Percentiles rank a stretch among this genome's conserved stretches.
These are phyloP conservation scores for Centropyge bicolor DNA, from an alignment of 2,797 vertebrate genomes.

Conservation along the genomic window DNA sequence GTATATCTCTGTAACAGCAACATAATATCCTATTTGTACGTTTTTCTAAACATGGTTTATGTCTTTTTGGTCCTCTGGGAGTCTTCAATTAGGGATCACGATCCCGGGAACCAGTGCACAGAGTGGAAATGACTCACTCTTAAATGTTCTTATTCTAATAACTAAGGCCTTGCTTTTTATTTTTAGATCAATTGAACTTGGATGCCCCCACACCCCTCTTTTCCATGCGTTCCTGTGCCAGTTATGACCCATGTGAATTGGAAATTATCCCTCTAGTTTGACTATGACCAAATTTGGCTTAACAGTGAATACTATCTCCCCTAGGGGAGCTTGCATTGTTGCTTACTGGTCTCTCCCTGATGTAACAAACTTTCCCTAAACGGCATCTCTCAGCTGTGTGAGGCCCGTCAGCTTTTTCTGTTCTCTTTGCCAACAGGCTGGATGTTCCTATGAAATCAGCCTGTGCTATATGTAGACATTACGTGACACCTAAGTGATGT, in stretches of 20 bases:
- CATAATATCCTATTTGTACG: slow-evolving; percentile 29
- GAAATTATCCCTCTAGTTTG: slow-evolving; percentile 87
- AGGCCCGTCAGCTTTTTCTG: slow-evolving; percentile 33
- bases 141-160: slow-evolving; percentile 68
- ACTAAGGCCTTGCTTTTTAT: slow-evolving; percentile 64
- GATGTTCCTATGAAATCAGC: slow-evolving; percentile 9
- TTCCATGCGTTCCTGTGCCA: slow-evolving; percentile 87
- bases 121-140: slow-evolving; percentile 61
- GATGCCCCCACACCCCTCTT: slow-evolving; percentile 62
- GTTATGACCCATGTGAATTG: slow-evolving; percentile 87
- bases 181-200: slow-evolving; percentile 85
- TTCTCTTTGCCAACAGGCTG: slow-evolving; percentile 38
- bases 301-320: slow-evolving; percentile 84
- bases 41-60: slow-evolving; percentile 46
- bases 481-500: slow-evolving; percentile 7
- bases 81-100: slow-evolving; percentile 30
- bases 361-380: slow-evolving; percentile 46
- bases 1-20: slow-evolving; percentile 8
- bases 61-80: slow-evolving; percentile 29
- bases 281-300: slow-evolving; percentile 92
- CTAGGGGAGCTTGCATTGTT: slow-evolving; percentile 85
- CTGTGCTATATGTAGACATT: slow-evolving; percentile 6
- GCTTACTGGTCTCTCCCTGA: slow-evolving; percentile 3
- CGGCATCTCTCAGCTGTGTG: slow-evolving; percentile 43
- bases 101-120: slow-evolving; percentile 38